Evolutionary conservation across 2,888 invertebrate species (phyloP).

Genomic region (Adelognathus sp.): DNA sequence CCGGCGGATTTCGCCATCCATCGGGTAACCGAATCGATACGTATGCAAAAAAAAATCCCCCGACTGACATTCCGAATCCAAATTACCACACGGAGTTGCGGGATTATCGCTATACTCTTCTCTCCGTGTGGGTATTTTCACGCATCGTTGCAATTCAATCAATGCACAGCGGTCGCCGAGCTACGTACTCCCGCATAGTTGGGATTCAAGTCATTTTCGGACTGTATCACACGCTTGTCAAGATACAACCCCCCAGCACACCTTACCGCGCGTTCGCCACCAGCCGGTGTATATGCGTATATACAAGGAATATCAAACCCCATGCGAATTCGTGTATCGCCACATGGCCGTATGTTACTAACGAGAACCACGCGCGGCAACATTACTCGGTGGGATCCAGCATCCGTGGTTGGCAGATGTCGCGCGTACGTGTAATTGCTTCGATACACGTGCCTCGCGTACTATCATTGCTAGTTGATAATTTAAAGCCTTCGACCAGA

Average conservation of each 20-base stretch:
- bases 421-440: conserved; percentile 72
- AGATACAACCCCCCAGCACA: conserved; percentile 20
- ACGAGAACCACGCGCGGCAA: conserved; percentile 63
- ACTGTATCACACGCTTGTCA: conserved; percentile 47
- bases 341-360: conserved; percentile 71
- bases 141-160: conserved; percentile 47
- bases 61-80: no score
- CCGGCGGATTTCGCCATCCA: no score
- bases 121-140: conserved; percentile 43
- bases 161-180: conserved; percentile 27
- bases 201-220: conserved; percentile 61
- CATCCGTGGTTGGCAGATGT: conserved; percentile 74
- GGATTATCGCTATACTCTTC: no score
- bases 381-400: conserved; percentile 50
- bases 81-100: no score
- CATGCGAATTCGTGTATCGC: conserved; percentile 67
- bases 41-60: no score
- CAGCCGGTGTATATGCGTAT: conserved; percentile 11
- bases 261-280: neutral
- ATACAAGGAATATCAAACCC: conserved; percentile 45
- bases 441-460: conserved; percentile 45
- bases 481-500: conserved; percentile 69
- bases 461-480: conserved; percentile 75
- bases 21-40: no score
- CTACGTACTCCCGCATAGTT: neutral